phyloP scores from a whole-genome alignment of 2,113 vertebrate genomes.

The Lepus americanus region DNA sequence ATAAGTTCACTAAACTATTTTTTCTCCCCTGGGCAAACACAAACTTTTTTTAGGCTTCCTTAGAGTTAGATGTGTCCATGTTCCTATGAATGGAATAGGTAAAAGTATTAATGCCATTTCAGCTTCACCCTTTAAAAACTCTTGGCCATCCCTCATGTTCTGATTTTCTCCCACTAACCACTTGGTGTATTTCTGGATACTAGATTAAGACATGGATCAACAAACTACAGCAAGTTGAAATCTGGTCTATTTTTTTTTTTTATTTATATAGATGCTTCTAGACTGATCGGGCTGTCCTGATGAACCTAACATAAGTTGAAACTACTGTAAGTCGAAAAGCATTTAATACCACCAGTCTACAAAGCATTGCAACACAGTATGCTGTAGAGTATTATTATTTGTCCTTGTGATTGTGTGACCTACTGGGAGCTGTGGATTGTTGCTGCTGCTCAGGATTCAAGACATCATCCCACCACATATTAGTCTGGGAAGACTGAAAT shows the following conservation, averaged over 20 bases:
- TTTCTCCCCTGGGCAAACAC: constrained; percentile 48
- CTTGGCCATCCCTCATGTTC: background rate
- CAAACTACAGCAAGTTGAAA: background rate
- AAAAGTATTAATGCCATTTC: background rate
- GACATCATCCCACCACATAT: background rate
- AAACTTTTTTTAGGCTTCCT: background rate
- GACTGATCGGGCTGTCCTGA: background rate
- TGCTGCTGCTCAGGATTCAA: background rate
- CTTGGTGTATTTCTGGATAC: background rate
- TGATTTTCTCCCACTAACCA: background rate
- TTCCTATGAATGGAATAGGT: background rate
- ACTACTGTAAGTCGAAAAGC: background rate
- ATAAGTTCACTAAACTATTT: constrained; percentile 29
- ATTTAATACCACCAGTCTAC: background rate
- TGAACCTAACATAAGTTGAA: background rate
- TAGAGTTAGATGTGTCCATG: background rate
- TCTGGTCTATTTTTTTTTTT: background rate
- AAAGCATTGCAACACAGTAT: background rate
- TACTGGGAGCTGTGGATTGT: background rate
- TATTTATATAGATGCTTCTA: background rate
- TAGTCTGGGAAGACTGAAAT: background rate
- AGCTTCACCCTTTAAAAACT: background rate
- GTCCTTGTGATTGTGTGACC: background rate
- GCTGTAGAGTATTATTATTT: background rate
- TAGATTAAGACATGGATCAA: background rate